Percentiles rank a stretch among this genome's conserved stretches.
phyloP scores from a whole-genome alignment of 2,888 invertebrate genomes.

The Pyrrhosoma nymphula region DNA sequence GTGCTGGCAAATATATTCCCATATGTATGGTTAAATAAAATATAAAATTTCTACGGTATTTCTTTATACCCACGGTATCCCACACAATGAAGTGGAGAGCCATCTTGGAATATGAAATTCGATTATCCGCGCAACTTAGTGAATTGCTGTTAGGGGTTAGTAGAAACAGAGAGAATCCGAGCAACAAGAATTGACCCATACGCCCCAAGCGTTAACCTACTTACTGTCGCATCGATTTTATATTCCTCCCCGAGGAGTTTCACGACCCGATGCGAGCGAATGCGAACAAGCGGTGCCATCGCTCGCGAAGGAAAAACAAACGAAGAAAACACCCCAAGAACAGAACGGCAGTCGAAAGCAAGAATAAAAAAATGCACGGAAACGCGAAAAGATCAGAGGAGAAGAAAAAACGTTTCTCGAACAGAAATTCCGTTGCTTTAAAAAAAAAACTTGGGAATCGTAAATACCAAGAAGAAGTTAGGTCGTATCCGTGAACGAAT shows the following conservation, averaged over 20 bases:
- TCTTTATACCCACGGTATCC: too few relatives aligned
- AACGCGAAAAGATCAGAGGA: not conserved
- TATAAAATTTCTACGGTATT: too few relatives aligned
- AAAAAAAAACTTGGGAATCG: not conserved
- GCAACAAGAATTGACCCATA: conserved; percentile 30
- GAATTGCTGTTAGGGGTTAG: not conserved
- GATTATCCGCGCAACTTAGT: not conserved
- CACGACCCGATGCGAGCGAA: not conserved
- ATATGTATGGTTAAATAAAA: too few relatives aligned
- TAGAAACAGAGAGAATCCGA: not conserved
- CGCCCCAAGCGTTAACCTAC: conserved; percentile 24
- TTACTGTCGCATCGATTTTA: conserved; percentile 12
- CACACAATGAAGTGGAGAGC: not conserved
- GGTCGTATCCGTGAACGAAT: not conserved
- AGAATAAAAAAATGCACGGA: not conserved
- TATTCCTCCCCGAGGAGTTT: not conserved
- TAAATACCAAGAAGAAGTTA: not conserved
- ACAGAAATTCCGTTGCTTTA: not conserved
- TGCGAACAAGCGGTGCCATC: conserved; percentile 13
- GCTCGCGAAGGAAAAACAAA: not conserved
- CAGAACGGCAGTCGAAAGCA: not conserved
- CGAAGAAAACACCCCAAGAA: not conserved
- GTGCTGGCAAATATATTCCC: too few relatives aligned
- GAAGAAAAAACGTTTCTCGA: not conserved
- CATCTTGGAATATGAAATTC: not conserved